A percentile compares a stretch with the other conserved stretches of the same genome.
These are phyloP conservation scores for Morpho helenor DNA, from an alignment of 2,888 invertebrate species.

Conservation along the genomic window DNA sequence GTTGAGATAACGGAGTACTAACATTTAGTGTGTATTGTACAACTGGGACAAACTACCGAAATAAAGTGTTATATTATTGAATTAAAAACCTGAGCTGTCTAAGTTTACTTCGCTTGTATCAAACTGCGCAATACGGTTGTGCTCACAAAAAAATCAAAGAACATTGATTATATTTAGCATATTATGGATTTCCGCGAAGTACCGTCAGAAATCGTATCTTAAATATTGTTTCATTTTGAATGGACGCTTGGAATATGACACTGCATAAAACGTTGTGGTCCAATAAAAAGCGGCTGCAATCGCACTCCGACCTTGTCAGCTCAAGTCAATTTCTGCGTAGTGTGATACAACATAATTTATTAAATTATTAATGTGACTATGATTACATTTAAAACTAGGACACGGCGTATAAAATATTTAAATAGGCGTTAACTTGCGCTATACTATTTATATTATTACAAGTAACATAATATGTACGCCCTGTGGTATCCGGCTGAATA, in stretches of 20 bases:
- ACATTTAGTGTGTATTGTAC: too few relatives aligned
- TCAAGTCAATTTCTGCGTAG: slow-evolving; percentile 26
- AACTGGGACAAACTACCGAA: too few relatives aligned
- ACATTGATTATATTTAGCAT: not conserved
- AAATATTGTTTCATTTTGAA: slow-evolving; percentile 15
- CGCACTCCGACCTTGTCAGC: slow-evolving; percentile 34
- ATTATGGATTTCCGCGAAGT: not conserved
- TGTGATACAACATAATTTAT: slow-evolving; percentile 26
- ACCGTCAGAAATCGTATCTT: not conserved
- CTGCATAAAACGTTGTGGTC: slow-evolving; percentile 28
- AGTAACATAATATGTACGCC: too few relatives aligned
- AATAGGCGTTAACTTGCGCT: too few relatives aligned
- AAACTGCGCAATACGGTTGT: too few relatives aligned
- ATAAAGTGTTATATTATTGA: too few relatives aligned
- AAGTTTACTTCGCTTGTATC: too few relatives aligned
- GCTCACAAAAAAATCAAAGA: too few relatives aligned
- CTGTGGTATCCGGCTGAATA: too few relatives aligned
- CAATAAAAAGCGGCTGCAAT: slow-evolving; percentile 36
- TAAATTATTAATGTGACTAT: slow-evolving; percentile 17
- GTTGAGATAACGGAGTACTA: too few relatives aligned
- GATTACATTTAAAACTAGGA: slow-evolving; percentile 10
- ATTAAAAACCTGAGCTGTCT: too few relatives aligned
- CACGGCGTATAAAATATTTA: not conserved
- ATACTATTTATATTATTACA: too few relatives aligned
- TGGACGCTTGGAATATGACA: slow-evolving; percentile 27